These are phyloP conservation scores for Andrena bicolor DNA, from an alignment of 2,888 invertebrate genomes.

Conservation along the genomic window DNA sequence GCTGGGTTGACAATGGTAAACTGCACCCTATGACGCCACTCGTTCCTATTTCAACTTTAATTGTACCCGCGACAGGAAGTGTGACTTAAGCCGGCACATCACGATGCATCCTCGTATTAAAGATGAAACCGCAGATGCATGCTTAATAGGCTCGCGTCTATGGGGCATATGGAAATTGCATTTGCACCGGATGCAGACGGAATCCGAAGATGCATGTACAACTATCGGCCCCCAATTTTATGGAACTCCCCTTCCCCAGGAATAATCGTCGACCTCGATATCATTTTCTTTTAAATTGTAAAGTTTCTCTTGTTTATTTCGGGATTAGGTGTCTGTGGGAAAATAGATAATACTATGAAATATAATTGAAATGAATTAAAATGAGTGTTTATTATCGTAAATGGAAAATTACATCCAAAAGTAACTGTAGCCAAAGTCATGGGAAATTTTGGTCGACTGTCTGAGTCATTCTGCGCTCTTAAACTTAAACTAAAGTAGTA, in stretches of 20 bases:
- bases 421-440: background rate
- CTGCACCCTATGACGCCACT: conserved; percentile 42
- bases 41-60: conserved; percentile 18
- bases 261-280: background rate
- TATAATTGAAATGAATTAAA: conserved; percentile 14
- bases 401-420: background rate
- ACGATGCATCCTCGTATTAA: conserved; percentile 32
- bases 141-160: conserved; percentile 20
- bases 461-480: background rate
- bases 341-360: too few species aligned
- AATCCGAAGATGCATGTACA: conserved; percentile 18
- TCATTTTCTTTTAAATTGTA: background rate
- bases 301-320: background rate
- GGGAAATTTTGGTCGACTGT: background rate
- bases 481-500: conserved; percentile 10
- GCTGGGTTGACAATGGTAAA: background rate
- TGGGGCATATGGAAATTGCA: conserved; percentile 21
- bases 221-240: background rate
- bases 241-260: too few species aligned
- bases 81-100: conserved; percentile 9
- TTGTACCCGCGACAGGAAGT: conserved; percentile 29
- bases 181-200: conserved; percentile 5
- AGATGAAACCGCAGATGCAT: conserved; percentile 56
- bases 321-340: too few species aligned
- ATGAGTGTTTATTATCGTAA: conserved; percentile 48